Conservation (phyloP, 2,113 vertebrate genomes). For the Lycocorax pyrrhopterus region DNA sequence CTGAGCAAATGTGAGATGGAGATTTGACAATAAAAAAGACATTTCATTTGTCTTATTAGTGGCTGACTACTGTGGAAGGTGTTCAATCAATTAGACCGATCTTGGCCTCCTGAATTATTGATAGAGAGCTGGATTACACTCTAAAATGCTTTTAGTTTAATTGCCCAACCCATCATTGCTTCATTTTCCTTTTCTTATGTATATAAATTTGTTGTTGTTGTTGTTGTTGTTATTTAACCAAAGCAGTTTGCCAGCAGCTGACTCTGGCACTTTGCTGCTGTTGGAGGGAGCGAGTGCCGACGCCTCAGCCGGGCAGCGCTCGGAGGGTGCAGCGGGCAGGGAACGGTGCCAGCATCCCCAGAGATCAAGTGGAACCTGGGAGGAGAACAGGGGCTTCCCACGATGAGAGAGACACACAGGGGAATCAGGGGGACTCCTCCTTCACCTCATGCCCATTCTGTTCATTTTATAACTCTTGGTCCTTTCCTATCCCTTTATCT, state of each 20-base stretch:
- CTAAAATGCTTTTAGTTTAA: conserved; percentile 88
- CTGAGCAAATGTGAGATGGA: conserved; percentile 60
- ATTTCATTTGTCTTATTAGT: conserved; percentile 77
- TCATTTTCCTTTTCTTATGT: conserved; percentile 49
- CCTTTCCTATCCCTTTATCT: neutral
- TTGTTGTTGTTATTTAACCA: conserved; percentile 5
- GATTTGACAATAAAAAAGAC: conserved; percentile 60
- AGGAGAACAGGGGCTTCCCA: neutral
- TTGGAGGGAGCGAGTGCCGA: neutral
- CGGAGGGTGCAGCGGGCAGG: accelerated
- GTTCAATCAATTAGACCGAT: conserved; percentile 72
- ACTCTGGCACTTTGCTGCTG: neutral
- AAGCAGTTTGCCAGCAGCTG: neutral
- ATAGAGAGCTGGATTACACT: conserved; percentile 60
- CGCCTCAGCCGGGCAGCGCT: accelerated
- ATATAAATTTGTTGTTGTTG: neutral
- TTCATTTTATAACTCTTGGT: neutral
- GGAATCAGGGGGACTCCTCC: neutral
- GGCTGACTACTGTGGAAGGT: conserved; percentile 63
- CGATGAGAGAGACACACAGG: neutral
- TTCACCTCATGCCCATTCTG: neutral
- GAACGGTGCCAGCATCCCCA: accelerated
- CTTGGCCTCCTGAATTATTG: conserved; percentile 68
- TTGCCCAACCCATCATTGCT: conserved; percentile 76
- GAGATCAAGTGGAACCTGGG: neutral